phyloP scores from a whole-genome alignment of 1,140 invertebrate genomes.

The Atopsyche davidsoni region DNA sequence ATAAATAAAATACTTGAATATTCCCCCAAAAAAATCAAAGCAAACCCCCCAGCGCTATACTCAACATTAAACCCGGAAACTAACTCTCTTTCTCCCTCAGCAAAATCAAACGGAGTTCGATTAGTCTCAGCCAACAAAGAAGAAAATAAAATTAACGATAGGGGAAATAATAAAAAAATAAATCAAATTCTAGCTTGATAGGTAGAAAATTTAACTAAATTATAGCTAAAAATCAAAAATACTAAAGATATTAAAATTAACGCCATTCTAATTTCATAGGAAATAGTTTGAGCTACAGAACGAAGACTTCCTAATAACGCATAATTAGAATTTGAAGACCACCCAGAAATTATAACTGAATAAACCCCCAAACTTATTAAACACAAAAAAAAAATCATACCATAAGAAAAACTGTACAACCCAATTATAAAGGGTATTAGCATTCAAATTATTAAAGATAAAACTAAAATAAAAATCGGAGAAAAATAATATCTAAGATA shows the following conservation, averaged over 20 bases:
- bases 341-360: constrained; percentile 51
- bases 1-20: constrained; percentile 66
- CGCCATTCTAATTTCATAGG: constrained; percentile 59
- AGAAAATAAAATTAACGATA: constrained; percentile 51
- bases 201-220: constrained; percentile 35
- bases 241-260: constrained; percentile 51
- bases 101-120: constrained; percentile 73
- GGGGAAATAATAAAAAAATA: constrained; percentile 46
- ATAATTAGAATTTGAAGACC: constrained; percentile 64
- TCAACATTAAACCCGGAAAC: constrained; percentile 73
- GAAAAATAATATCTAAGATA: constrained; percentile 50
- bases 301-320: constrained; percentile 56
- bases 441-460: constrained; percentile 49
- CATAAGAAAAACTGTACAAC: constrained; percentile 46
- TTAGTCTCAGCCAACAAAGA: constrained; percentile 63
- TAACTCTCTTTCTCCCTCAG: constrained; percentile 67
- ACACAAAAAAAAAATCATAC: constrained; percentile 50
- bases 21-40: constrained; percentile 66
- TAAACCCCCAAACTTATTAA: constrained; percentile 53
- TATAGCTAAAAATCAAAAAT: constrained; percentile 39
- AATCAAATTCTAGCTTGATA: constrained; percentile 46
- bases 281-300: constrained; percentile 59
- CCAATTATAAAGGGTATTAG: constrained; percentile 45
- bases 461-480: constrained; percentile 52
- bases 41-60: constrained; percentile 61